Base-by-base conservation (phyloP, 2,888 invertebrate genomes). In the Anorthoa munda region DNA sequence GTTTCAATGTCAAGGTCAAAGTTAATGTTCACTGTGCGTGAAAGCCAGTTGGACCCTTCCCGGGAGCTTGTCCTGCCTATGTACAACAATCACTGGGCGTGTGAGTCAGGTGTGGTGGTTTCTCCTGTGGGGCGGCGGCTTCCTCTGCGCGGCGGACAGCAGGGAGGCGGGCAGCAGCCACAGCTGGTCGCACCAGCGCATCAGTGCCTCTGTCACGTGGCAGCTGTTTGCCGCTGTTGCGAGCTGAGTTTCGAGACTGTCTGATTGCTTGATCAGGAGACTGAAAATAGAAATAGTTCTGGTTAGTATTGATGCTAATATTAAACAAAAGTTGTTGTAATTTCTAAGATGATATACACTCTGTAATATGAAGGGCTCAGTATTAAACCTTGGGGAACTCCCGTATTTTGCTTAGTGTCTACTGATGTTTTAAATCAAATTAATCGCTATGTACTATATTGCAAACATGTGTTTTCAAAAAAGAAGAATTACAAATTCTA, bases 201-300 rank as follows among this genome's bases (percentile, higher is more conserved):
- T 97, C 86, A 99, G 95, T 66, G 98, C 97, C 92, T 98, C 98
- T 53, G 99, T 98, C 74, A 99, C 97, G 91, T 97, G 97, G 90
- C 98, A 98, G 87, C 98, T 99, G 88, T 98, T 97, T 9, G 99
- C 98, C 0, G 99, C 99, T 93, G 98, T 98, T 82, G 98, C 98
- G 9, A 98, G 97, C 92, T 98, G 98, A 60, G 97, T 98, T 88
- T 97, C 97, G 88, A 98, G 96, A 82, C 95, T 95, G 90, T 96
- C 96, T 56, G 95, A 97, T 95, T 89, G 97, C 96, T 95, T 97
- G 96, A 94, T 97, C 96, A 89, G 96, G 90, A 89, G 97, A 97
- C 96, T 97, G 96, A 23, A 91, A 90, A 66, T 39, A 81, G 48
- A 66, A 50, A 56, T 5, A 17, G 13, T 23, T 46, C 21, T 17